These are phyloP conservation scores for Saturnia pavonia DNA, from an alignment of 2,888 invertebrate species.

Conservation along the genomic window DNA sequence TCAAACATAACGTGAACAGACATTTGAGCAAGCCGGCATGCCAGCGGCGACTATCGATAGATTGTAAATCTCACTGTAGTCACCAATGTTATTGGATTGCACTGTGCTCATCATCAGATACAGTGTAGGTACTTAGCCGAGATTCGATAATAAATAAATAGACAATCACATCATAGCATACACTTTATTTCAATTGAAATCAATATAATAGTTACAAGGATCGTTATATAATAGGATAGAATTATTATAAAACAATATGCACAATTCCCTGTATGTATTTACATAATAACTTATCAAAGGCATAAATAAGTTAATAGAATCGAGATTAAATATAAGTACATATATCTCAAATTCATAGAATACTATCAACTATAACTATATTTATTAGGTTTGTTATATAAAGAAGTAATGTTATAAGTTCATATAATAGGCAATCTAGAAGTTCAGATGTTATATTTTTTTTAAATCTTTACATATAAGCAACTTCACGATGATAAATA, in stretches of 20 bases:
- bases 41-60: too few species aligned
- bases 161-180: slow-evolving; percentile 46
- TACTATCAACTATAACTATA: neutral
- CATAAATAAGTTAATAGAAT: slow-evolving; percentile 33
- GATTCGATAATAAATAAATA: slow-evolving; percentile 22
- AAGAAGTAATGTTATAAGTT: neutral
- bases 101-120: too few species aligned
- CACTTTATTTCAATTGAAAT: slow-evolving; percentile 58
- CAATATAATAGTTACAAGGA: slow-evolving; percentile 53
- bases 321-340: slow-evolving; percentile 6
- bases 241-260: slow-evolving; percentile 60
- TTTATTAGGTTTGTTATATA: neutral
- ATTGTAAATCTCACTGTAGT: too few species aligned
- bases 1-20: too few species aligned
- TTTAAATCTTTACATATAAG: neutral
- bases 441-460: neutral
- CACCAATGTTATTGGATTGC: too few species aligned
- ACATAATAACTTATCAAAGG: slow-evolving; percentile 58
- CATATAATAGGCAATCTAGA: neutral
- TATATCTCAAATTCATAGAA: neutral
- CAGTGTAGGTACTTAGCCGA: too few species aligned
- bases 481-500: neutral
- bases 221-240: slow-evolving; percentile 50
- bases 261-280: slow-evolving; percentile 69
- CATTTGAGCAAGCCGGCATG: too few species aligned